Conservation (phyloP, 2,797 vertebrate genomes). For the Poecilia wingei region DNA sequence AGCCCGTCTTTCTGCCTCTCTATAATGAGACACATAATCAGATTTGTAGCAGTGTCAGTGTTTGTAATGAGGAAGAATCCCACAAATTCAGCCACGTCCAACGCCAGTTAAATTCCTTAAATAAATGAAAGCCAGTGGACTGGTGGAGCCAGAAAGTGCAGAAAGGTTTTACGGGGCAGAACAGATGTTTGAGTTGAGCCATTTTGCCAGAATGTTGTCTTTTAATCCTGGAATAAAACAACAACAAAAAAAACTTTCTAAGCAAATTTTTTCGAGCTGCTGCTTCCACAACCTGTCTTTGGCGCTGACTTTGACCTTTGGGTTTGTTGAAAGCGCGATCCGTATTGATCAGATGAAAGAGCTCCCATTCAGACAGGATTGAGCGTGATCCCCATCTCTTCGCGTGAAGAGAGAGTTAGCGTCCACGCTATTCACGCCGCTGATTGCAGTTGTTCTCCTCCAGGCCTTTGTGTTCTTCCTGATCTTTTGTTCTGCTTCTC, state of each 20-base stretch:
- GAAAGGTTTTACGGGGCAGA: slow-evolving; percentile 22
- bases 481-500: slow-evolving; percentile 36
- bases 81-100: not conserved
- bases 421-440: slow-evolving; percentile 18
- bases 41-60: slow-evolving; percentile 56
- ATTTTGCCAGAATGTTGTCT: not conserved
- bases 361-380: slow-evolving; percentile 36
- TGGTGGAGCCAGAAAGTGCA: slow-evolving; percentile 13
- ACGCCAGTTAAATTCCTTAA: slow-evolving; percentile 15
- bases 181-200: not conserved
- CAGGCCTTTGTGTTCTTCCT: slow-evolving; percentile 21
- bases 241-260: not conserved
- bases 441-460: slow-evolving; percentile 44
- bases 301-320: slow-evolving; percentile 32
- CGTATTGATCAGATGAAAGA: slow-evolving; percentile 64
- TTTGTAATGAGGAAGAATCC: slow-evolving; percentile 38
- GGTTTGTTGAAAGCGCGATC: slow-evolving; percentile 45
- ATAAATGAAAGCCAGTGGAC: slow-evolving; percentile 4
- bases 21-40: slow-evolving; percentile 36
- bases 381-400: slow-evolving; percentile 33
- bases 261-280: not conserved
- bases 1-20: slow-evolving; percentile 51
- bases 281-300: not conserved
- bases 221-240: not conserved
- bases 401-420: slow-evolving; percentile 17